Evolutionary conservation across 2,888 invertebrate species (phyloP), one percentile per base, ranked within the genome.

Genomic region (Cephus pygmeus): DNA sequence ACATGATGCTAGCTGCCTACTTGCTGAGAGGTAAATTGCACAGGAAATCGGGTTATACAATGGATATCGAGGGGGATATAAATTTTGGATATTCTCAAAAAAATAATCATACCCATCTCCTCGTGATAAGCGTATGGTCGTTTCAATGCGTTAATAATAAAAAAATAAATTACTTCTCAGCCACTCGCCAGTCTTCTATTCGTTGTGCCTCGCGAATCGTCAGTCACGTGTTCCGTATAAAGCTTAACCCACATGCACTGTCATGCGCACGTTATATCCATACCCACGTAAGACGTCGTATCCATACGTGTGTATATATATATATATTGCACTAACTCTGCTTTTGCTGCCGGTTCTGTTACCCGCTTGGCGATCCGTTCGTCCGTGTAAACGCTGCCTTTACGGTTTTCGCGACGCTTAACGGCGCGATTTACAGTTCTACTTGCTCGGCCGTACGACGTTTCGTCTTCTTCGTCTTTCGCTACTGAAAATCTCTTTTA

Each of bases 1-100:
- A 94, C 90, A 93, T 94, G 93, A 93, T 94, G 92, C 92, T 94
- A 86, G 94, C 94, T 82, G 94, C 94, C 85, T 94, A 94, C 92
- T 92, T 94, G 90, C 92, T 94, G 86, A 93, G 93, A 94, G 94
- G 94, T 94, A 92, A 92, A 75, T 56, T 6, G 23, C 1, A 15
- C 56, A 1, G 23, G 23, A 56, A 23, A 23, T 56, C 23, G 23
- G 56, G 1, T 9, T 56, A 3, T 56, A 23, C 56, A 23, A 9
- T 56, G 56, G 9, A 56, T 23, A 23, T 9, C 23, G 2, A 9
- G 12, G 35, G 56, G 56, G 23, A 56, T 9, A 23, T 56, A 0
- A 6, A 23, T 56, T 56, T 56, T 56, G 0, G 1, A 34, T 1
- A 34, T 34, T 34, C 0, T 1, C 12, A 23, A 56, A 23, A 6